phyloP scores from a whole-genome alignment of 2,888 invertebrate species.

The Lumbricus terrestris region DNA sequence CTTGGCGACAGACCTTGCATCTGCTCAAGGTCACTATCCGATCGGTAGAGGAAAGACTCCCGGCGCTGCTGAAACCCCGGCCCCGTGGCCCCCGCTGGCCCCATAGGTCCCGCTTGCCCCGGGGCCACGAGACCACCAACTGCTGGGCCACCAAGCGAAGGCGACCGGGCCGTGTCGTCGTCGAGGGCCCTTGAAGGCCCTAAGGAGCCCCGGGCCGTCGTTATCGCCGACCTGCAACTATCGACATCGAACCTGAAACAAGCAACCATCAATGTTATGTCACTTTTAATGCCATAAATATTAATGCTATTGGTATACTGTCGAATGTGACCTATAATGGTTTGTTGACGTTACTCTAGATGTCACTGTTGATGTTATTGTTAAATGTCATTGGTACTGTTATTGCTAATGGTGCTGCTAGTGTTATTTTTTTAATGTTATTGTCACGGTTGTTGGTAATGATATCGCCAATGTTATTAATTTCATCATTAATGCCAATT shows the following conservation, averaged over 20 bases:
- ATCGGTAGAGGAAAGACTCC: slow-evolving; percentile 21
- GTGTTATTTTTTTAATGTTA: no score
- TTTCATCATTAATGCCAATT: no score
- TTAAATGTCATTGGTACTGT: no score
- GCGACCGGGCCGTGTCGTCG: not conserved
- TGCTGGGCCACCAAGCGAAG: not conserved
- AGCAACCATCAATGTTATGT: no score
- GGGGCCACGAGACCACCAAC: not conserved
- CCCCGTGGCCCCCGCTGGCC: not conserved
- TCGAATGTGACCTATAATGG: no score
- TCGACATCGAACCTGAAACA: not conserved
- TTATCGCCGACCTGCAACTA: not conserved
- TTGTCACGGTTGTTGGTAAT: no score
- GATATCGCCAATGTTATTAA: no score
- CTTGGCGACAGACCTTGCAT: not conserved
- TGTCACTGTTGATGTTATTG: no score
- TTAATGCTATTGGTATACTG: no score
- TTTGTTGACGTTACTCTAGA: no score
- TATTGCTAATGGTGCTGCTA: no score
- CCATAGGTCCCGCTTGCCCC: not conserved
- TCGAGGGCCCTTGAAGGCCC: not conserved
- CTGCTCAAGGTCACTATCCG: slow-evolving; percentile 7
- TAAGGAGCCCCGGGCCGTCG: not conserved
- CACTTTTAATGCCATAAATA: no score
- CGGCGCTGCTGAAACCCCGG: not conserved